phyloP scores from a whole-genome alignment of 2,797 vertebrate genomes.

The Tapirus indicus region DNA sequence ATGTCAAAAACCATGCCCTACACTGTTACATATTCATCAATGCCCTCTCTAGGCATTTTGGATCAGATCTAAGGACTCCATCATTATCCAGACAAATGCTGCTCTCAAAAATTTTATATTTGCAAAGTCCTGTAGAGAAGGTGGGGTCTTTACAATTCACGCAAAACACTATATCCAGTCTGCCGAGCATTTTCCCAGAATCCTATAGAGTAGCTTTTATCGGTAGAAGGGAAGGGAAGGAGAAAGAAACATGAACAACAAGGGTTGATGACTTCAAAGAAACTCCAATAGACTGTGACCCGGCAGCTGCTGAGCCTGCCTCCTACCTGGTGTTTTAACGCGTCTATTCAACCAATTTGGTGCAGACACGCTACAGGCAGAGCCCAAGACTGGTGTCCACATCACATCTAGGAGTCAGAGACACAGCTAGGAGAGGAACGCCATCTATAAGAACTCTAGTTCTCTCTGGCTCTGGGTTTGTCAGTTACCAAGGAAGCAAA shows the following conservation, averaged over 20 bases:
- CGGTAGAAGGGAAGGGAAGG: not conserved
- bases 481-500: not conserved
- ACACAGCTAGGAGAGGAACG: not conserved
- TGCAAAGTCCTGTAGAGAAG: not conserved
- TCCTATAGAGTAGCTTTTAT: not conserved
- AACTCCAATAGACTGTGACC: no score
- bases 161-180: not conserved
- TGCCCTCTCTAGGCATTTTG: not conserved
- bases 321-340: not conserved
- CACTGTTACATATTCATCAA: not conserved
- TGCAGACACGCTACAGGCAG: not conserved
- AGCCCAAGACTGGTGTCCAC: not conserved
- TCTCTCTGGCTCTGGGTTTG: not conserved
- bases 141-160: not conserved
- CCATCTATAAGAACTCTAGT: not conserved
- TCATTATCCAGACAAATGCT: not conserved
- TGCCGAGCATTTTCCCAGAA: not conserved
- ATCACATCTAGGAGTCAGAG: not conserved
- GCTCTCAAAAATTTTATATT: not conserved
- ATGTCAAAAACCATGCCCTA: not conserved
- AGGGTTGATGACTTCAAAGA: not conserved
- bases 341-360: not conserved
- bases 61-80: not conserved
- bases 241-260: not conserved
- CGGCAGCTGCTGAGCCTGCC: not conserved